Percentiles rank a stretch among this genome's conserved stretches.
These are phyloP conservation scores for Crypturellus tataupa DNA, from an alignment of 2,797 vertebrate genomes.

Conservation along the genomic window DNA sequence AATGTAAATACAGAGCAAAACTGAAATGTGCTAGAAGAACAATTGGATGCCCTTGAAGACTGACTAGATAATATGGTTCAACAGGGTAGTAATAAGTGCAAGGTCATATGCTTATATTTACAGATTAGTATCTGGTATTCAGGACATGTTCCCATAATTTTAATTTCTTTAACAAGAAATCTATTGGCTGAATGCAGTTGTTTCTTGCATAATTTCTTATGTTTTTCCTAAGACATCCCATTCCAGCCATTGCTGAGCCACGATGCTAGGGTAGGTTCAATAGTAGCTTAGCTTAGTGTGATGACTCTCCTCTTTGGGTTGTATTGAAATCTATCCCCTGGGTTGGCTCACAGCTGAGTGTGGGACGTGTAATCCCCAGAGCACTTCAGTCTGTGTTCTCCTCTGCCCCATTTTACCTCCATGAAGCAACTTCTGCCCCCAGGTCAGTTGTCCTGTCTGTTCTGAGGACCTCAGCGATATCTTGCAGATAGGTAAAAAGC, in stretches of 20 bases:
- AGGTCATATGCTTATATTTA: background rate
- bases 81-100: background rate
- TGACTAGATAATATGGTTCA: background rate
- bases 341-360: accelerated
- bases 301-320: background rate
- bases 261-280: background rate
- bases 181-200: background rate
- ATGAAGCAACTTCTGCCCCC: background rate
- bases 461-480: background rate
- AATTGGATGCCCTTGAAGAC: background rate
- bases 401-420: background rate
- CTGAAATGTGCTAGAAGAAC: background rate
- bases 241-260: background rate
- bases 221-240: background rate
- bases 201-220: background rate
- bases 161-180: background rate
- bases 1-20: background rate
- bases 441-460: background rate
- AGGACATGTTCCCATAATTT: background rate
- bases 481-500: background rate
- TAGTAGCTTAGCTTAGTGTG: background rate
- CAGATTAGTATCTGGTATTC: background rate
- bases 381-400: accelerated
- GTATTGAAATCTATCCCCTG: accelerated
- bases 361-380: background rate